Evolutionary conservation across 92 coral and sea anemone genomes (phyloP).

Genomic region (Epizoanthus stellaris): DNA sequence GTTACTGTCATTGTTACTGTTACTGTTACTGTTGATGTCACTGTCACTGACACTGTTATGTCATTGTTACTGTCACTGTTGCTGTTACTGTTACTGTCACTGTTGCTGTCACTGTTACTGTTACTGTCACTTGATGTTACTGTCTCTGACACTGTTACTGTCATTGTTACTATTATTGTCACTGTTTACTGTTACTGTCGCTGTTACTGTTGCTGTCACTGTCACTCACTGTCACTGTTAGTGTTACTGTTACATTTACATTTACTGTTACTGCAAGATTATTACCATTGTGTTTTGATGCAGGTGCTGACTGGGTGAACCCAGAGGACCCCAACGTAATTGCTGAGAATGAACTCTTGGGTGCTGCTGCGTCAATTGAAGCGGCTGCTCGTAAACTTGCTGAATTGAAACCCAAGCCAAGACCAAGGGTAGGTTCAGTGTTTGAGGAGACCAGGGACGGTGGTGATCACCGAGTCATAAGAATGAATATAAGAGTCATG

Average conservation of each 20-base stretch:
- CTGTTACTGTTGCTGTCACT: slow-evolving; percentile 7
- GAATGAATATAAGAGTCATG: too few relatives aligned
- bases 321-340: slow-evolving; percentile 99
- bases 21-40: slow-evolving; percentile 9
- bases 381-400: slow-evolving; percentile 99
- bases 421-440: slow-evolving; percentile 85
- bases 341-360: slow-evolving; percentile 96
- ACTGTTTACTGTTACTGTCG: neutral
- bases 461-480: too few relatives aligned
- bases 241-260: slow-evolving; percentile 6
- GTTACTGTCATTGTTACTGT: slow-evolving; percentile 11
- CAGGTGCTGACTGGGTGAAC: slow-evolving; percentile 97
- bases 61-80: slow-evolving; percentile 10
- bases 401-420: slow-evolving; percentile 95
- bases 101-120: neutral
- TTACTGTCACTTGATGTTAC: slow-evolving; percentile 6
- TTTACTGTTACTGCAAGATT: neutral
- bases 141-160: neutral
- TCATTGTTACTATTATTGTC: neutral
- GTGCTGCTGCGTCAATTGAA: slow-evolving; percentile 98
- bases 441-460: neutral
- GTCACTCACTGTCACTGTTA: slow-evolving; percentile 9
- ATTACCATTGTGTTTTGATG: neutral
- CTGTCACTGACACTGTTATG: slow-evolving; percentile 21
- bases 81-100: slow-evolving; percentile 16